Base-by-base conservation (phyloP, 2,113 vertebrate species). In the Choloepus hoffmanni region DNA sequence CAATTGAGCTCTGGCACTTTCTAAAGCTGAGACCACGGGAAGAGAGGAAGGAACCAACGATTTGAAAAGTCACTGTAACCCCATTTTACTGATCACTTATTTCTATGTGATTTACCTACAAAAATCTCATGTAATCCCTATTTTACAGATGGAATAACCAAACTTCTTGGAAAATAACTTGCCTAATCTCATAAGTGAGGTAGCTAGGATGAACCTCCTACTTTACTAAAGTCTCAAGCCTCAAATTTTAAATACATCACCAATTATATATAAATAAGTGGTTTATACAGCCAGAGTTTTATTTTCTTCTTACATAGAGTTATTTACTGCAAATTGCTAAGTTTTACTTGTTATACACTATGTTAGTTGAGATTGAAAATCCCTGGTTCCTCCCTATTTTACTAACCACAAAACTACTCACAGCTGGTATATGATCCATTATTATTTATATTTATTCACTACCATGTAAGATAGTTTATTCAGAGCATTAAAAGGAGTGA, bases 391-490 rank as follows among this genome's bases (percentile, higher is more conserved):
- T 83, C 45, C 74, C 15, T 84, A 72, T 97, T 94, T 85, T 85
- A 0, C 9, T 86, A 86, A 18, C 67, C 70, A 85, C 83, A 96
- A 95, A 74, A 94, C 77, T 67, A 18, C 43, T 43, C 15, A 81
- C 91, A 98, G 86, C 96, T 98, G 91, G 94, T 30, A 94, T 95
- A 91, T 95, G 78, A 97, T 73, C 36, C 92, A 33, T 96, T 97
- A 82, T 92, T 82, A 96, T 86, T 97, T 97, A 95, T 96, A 36
- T 36, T 36, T 36, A 36, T 36, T 97, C 97, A 94, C 82, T 97
- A 60, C 89, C 86, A 78, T 63, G 94, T 30, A 94, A 94, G 92
- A 94, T 90, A 95, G 91, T 91, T 98, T 96, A 98, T 94, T 55
- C 93, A 40, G 83, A 93, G 79, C 93, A 97, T 90, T 97, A 97